Base-by-base conservation (phyloP, 2,113 vertebrate genomes). In the Puffinus mauretanicus region DNA sequence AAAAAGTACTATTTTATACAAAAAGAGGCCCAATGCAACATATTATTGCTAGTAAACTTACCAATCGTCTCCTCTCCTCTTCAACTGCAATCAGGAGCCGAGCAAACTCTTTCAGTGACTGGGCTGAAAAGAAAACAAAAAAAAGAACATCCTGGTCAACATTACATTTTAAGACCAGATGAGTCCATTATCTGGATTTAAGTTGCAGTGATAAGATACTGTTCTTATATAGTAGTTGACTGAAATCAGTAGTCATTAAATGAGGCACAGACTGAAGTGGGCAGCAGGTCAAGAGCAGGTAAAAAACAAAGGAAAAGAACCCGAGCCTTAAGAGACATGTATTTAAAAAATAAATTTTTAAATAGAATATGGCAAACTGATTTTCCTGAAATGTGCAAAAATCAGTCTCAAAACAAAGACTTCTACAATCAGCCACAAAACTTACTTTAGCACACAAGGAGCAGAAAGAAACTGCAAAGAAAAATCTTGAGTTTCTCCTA, bases 101-200 rank as follows among this genome's bases (percentile, higher is more conserved):
- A 84, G 99, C 99, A 97, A 99, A 99, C 95, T 99, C 99, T 97
- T 99, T 99, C 96, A 99, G 98, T 24, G 99, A 99, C 93, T 99
- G 99, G 73, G 99, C 99, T 99, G 97, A 91, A 98, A 96, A 7
- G 83, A 85, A 97, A 98, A 94, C 34, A 97, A 70, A 97, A 51
- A 82, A 82, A 83, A 79, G 3, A 90, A 65, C 0, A 0, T 52
- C 64, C 17, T 77, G 17, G 38, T 90, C 60, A 95, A 65, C 62
- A 61, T 49, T 9, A 54, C 4, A 76, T 82, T 86, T 95, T 76
- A 72, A 65, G 44, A 90, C 4, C 16, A 71, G 24, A 24, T 40
- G 19, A 88, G 40, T 58, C 18, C 0, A 0, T 57, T 82, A 87
- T 14, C 17, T 57, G 27, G 26, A 92, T 9, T 49, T 26, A 67